Evolutionary conservation across 2,797 vertebrate species (phyloP).

Genomic region (Carcharodon carcharias): DNA sequence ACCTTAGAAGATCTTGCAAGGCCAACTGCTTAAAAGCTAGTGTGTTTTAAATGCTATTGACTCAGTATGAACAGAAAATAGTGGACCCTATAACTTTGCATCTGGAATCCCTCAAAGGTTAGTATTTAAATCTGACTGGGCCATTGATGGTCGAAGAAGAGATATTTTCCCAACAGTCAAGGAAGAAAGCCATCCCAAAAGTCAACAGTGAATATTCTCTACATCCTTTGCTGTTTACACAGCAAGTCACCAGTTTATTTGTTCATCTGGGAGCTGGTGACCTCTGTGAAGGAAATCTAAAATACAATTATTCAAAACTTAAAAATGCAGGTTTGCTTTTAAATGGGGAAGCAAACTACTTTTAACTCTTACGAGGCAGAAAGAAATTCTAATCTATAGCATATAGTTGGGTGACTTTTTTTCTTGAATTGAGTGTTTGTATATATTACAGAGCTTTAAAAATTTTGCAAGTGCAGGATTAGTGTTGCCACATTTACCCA

Average conservation of each 20-base stretch:
- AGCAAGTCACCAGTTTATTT: not conserved
- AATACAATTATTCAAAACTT: not conserved
- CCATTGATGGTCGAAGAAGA: not conserved
- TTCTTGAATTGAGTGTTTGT: not conserved
- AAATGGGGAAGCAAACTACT: not conserved
- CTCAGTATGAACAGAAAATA: not conserved
- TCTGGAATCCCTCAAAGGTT: not conserved
- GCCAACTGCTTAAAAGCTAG: not conserved
- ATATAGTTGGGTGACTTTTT: not conserved
- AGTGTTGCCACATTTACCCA: not conserved
- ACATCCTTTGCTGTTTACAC: not conserved
- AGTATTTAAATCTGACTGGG: not conserved
- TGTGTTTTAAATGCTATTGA: not conserved
- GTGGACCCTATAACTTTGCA: not conserved
- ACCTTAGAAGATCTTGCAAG: too few relatives aligned
- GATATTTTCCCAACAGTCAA: not conserved
- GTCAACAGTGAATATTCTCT: not conserved
- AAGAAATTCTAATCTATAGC: not conserved
- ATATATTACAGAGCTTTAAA: slow-evolving; percentile 11
- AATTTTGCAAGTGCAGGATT: not conserved
- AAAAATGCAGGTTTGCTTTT: not conserved
- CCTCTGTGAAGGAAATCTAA: not conserved
- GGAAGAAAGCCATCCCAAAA: not conserved
- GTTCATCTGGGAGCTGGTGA: not conserved
- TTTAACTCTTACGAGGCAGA: not conserved